These are phyloP conservation scores for Sialis fuliginosa DNA, from an alignment of 2,888 invertebrate species.

Conservation along the genomic window DNA sequence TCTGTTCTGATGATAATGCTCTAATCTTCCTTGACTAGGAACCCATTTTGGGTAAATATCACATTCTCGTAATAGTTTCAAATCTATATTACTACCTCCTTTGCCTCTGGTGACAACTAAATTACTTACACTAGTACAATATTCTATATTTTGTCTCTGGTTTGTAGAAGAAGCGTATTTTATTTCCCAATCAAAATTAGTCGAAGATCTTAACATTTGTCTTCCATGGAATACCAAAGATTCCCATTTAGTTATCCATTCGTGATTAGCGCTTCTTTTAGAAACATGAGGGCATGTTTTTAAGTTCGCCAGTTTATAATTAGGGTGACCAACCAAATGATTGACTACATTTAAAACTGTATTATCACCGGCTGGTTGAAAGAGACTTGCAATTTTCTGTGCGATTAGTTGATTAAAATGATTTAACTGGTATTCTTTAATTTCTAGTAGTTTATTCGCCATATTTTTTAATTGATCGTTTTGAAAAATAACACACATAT, in stretches of 20 bases:
- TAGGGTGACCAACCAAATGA: conserved; percentile 26
- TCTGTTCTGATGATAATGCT: conserved; percentile 22
- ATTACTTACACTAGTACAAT: conserved; percentile 19
- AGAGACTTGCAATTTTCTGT: conserved; percentile 26
- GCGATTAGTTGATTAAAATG: conserved; percentile 30
- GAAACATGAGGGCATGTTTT: conserved; percentile 24
- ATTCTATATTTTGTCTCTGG: conserved; percentile 6
- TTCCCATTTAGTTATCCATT: conserved; percentile 23
- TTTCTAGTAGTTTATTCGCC: conserved; percentile 20
- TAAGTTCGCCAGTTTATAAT: conserved; percentile 27
- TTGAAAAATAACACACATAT: conserved; percentile 26
- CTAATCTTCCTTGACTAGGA: conserved; percentile 17
- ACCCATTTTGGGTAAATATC: conserved; percentile 24
- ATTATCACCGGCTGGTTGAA: conserved; percentile 22
- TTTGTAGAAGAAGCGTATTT: conserved; percentile 10
- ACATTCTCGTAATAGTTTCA: conserved; percentile 19
- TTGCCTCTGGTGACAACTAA: conserved; percentile 25
- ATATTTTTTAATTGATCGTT: conserved; percentile 28
- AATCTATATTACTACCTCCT: conserved; percentile 10
- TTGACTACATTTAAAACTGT: conserved; percentile 18
- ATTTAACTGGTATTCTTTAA: conserved; percentile 18
- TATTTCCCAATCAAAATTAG: conserved; percentile 13
- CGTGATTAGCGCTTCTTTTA: conserved; percentile 17
- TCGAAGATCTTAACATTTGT: conserved; percentile 15
- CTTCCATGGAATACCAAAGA: conserved; percentile 18